Base-by-base conservation (phyloP, 2,797 vertebrate species). In the Okamejei kenojei region DNA sequence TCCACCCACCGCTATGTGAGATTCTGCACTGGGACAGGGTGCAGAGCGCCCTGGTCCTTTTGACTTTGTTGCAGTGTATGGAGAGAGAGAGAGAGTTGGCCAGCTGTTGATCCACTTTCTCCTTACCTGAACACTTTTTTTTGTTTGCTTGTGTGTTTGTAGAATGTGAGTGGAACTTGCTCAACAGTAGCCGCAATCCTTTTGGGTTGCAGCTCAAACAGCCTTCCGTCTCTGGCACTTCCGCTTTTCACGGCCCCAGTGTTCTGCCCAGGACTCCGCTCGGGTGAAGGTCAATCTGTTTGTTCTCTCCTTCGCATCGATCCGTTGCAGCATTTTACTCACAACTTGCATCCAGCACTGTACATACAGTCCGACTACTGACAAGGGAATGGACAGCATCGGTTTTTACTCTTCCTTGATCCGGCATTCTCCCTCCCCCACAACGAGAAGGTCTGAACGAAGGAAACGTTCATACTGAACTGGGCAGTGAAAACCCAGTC, bases 81-180 rank as follows among this genome's bases (percentile, higher is more conserved):
- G 95, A 95, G 71, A 92, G 73, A 11, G 95, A 95, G 71, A 92
- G 73, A 6, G 38, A 92, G 90, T 92, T 88, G 90, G 90, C 90
- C 26, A 13, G 90, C 71, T 76, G 90, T 92, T 76, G 29, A 29
- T 68, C 97, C 96, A 97, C 97, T 96, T 97, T 96, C 96, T 88
- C 90, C 90, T 54, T 96, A 96, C 96, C 97, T 95, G 96, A 96
- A 54, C 6, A 6, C 2, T 45, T 45, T 45, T 54, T 95, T 96
- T 95, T 96, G 94, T 96, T 95, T 95, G 98, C 97, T 97, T 97
- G 96, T 98, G 97, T 97, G 98, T 97, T 97, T 97, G 97, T 97
- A 96, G 97, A 97, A 97, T 96, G 96, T 96, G 96, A 97, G 97
- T 97, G 96, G 97, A 96, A 97, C 96, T 95, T 95, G 95, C 94